Base-by-base conservation (phyloP, 1,140 invertebrate species). In the Oscheius sp. region DNA sequence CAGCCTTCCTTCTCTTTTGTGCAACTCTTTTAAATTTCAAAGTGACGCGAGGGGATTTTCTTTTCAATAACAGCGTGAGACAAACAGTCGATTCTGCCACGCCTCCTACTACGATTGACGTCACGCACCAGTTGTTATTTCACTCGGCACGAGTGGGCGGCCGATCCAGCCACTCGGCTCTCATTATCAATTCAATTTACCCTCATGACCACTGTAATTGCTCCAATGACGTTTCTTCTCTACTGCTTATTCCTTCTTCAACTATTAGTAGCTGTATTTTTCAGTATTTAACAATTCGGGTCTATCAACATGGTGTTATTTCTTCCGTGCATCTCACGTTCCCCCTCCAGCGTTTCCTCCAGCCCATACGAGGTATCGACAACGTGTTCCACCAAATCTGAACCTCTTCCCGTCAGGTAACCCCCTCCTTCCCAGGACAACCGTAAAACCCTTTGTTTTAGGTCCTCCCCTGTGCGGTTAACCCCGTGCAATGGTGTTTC, bases 261-360 rank as follows among this genome's bases (percentile, higher is more conserved):
- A n/a, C n/a, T n/a, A n/a, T n/a, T n/a, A n/a, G n/a, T n/a, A n/a
- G n/a, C 38, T 10, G 7, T 42, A 13, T 13, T 7, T 55, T 55
- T 55, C 49, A 55, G 49, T 55, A 55, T 55, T 55, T 55, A 55
- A 13, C 7, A 55, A 55, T 13, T 55, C 49, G 49, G 49, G 49
- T 55, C 49, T 55, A 55, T 55, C 49, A 55, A 4, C 49, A 55
- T 65, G 63, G 36, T 65, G 63, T 38, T 65, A 38, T 65, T 38
- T 34, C 45, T n/a, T 65, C 63, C 36, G n/a, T 65, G 32, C 20
- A 65, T 38, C 32, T 38, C 63, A n/a, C 31, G 32, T 26, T 42
- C 29, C 28, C 23, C 63, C 36, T 65, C 3, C 20, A 4, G 20
- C 23, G 23, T 29, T 29, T 20, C 63, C 36, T 15, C 35, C 35